These are phyloP conservation scores for Crossoptilon crossoptilon DNA, from an alignment of 2,797 vertebrate genomes.

Conservation along the genomic window DNA sequence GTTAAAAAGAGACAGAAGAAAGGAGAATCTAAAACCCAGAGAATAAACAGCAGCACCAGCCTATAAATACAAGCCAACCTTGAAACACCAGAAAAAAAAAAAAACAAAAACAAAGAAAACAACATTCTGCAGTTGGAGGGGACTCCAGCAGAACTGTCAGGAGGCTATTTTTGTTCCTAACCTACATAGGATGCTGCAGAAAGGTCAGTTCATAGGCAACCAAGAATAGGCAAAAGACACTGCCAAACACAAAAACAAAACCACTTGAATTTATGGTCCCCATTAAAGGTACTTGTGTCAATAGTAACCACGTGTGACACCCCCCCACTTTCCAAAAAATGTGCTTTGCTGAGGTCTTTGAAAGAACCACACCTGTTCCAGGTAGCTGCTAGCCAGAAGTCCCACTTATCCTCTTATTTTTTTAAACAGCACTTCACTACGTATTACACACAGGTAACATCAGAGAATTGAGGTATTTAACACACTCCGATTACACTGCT, in stretches of 20 bases:
- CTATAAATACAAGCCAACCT: neutral
- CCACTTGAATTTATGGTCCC: neutral
- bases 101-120: neutral
- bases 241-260: neutral
- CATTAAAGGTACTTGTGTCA: neutral
- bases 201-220: neutral
- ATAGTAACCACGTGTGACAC: accelerated
- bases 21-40: neutral
- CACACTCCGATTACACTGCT: conserved; percentile 1
- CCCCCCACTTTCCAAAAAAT: accelerated
- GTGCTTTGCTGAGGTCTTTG: accelerated
- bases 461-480: neutral
- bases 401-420: neutral
- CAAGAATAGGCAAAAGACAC: accelerated
- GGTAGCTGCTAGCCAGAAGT: accelerated
- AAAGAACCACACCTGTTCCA: accelerated
- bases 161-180: neutral
- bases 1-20: neutral
- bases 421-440: neutral
- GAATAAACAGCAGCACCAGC: neutral
- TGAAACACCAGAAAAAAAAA: neutral
- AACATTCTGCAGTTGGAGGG: neutral
- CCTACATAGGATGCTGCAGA: neutral
- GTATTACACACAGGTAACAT: neutral
- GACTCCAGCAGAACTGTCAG: neutral